These are phyloP conservation scores for Drosophila simulans DNA, from an alignment of 1,140 invertebrate genomes.

Conservation along the genomic window DNA sequence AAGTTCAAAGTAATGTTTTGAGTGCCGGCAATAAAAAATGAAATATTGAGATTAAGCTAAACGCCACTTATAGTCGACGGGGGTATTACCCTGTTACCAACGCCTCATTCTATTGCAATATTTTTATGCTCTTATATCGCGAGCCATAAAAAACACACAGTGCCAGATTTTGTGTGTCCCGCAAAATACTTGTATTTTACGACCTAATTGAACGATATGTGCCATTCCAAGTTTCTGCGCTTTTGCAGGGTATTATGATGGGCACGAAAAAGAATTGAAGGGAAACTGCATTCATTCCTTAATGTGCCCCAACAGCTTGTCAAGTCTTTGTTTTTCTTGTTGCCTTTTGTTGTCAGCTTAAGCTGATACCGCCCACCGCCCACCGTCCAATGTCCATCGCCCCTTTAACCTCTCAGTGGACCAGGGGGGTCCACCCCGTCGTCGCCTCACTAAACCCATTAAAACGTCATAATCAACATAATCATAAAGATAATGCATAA, in stretches of 20 bases:
- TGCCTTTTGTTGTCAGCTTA: constrained; percentile 43
- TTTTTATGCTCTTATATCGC: not conserved
- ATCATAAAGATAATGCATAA: constrained; percentile 73
- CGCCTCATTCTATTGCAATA: not conserved
- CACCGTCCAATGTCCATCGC: not conserved
- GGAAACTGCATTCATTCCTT: constrained; percentile 42
- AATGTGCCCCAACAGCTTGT: constrained; percentile 65
- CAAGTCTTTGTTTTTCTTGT: constrained; percentile 50
- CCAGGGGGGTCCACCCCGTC: not conserved
- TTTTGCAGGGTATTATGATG: constrained; percentile 17
- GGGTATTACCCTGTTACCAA: constrained; percentile 3
- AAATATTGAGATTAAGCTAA: constrained; percentile 47
- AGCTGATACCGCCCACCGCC: constrained; percentile 17
- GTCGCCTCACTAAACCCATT: constrained; percentile 74
- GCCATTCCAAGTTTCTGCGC: not conserved
- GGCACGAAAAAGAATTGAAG: not conserved
- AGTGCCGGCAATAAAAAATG: constrained; percentile 48
- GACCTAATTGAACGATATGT: constrained; percentile 27
- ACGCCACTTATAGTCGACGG: not conserved
- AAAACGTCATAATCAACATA: constrained; percentile 82
- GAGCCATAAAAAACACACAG: constrained; percentile 1
- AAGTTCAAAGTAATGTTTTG: constrained; percentile 52
- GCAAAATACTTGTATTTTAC: constrained; percentile 14
- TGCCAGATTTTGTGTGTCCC: not conserved
- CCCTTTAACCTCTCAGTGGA: not conserved